Percentiles rank a stretch among this genome's conserved stretches.
Evolutionary conservation across 1,140 invertebrate genomes (phyloP).

Genomic region (Ips typographus): DNA sequence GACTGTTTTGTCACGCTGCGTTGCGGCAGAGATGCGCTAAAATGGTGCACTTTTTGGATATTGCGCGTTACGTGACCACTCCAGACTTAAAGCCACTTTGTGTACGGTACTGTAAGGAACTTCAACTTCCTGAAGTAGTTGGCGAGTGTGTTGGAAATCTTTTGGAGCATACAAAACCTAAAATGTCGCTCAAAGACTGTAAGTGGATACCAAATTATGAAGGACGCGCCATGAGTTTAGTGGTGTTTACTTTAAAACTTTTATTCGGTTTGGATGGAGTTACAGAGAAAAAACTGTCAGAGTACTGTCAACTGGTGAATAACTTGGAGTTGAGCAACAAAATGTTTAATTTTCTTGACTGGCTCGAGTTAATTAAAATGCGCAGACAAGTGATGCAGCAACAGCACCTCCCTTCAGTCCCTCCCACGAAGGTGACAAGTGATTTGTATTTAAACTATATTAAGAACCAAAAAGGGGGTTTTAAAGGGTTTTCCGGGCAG

Average conservation of each 20-base stretch:
- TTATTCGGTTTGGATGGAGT: conserved; percentile 64
- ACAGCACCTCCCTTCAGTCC: conserved; percentile 57
- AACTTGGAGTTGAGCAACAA: conserved; percentile 40
- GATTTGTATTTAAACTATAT: conserved; percentile 38
- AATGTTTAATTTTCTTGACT: conserved; percentile 64
- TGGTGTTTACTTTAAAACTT: conserved; percentile 64
- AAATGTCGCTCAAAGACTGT: conserved; percentile 34
- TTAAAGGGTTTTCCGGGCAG: conserved; percentile 23
- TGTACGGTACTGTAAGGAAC: conserved; percentile 57
- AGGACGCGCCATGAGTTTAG: conserved; percentile 61
- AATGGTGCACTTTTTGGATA: conserved; percentile 53
- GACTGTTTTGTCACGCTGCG: conserved; percentile 49
- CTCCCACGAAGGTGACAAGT: conserved; percentile 31
- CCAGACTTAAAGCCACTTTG: conserved; percentile 56
- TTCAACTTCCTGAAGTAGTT: conserved; percentile 56
- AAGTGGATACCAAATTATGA: conserved; percentile 60
- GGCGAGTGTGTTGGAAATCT: conserved; percentile 36
- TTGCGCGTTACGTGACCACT: conserved; percentile 48
- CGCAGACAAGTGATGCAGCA: conserved; percentile 56
- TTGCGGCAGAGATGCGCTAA: conserved; percentile 46
- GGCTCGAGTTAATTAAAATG: conserved; percentile 64
- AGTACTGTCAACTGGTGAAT: conserved; percentile 51
- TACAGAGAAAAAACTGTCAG: conserved; percentile 62
- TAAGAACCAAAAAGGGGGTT: conserved; percentile 28
- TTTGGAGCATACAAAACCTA: conserved; percentile 32